Percentiles rank a stretch among this genome's conserved stretches.
phyloP scores from a whole-genome alignment of 2,888 invertebrate species.

The Erebia palarica region DNA sequence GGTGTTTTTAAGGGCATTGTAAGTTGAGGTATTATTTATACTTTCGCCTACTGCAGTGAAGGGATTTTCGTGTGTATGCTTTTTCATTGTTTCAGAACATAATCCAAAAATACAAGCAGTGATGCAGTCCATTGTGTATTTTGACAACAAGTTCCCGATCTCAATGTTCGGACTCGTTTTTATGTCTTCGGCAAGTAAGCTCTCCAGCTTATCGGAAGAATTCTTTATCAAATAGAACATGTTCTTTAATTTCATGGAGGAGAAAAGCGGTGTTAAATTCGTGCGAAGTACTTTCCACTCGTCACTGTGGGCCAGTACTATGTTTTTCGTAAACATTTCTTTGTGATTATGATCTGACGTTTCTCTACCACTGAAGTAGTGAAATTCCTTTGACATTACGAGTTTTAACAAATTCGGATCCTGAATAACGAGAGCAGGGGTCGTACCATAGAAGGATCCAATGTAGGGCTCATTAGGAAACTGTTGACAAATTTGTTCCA shows the following conservation, averaged over 20 bases:
- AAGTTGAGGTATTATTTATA: neutral
- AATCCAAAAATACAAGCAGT: constrained; percentile 61
- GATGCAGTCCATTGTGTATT: constrained; percentile 63
- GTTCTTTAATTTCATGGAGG: constrained; percentile 63
- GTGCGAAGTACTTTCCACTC: constrained; percentile 64
- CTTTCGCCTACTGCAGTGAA: neutral
- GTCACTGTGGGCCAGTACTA: constrained; percentile 57
- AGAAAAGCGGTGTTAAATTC: constrained; percentile 62
- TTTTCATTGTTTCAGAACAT: constrained; percentile 53
- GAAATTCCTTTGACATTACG: constrained; percentile 1
- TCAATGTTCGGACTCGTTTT: neutral
- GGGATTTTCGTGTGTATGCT: constrained; percentile 45
- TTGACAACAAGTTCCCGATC: constrained; percentile 25
- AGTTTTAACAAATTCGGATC: constrained; percentile 7
- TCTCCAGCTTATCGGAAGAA: constrained; percentile 51
- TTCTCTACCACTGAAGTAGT: constrained; percentile 1
- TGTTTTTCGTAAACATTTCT: neutral
- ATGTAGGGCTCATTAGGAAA: constrained; percentile 8
- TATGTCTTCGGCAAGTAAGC: constrained; percentile 43
- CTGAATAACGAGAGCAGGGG: neutral
- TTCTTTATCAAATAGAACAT: constrained; percentile 64
- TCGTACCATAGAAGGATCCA: constrained; percentile 7
- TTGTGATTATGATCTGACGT: neutral
- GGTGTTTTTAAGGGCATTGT: neutral
- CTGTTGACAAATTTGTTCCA: neutral